A percentile compares a stretch with the other conserved stretches of the same genome.
phyloP scores from a whole-genome alignment of 2,113 vertebrate genomes.

The Solenodon paradoxus region DNA sequence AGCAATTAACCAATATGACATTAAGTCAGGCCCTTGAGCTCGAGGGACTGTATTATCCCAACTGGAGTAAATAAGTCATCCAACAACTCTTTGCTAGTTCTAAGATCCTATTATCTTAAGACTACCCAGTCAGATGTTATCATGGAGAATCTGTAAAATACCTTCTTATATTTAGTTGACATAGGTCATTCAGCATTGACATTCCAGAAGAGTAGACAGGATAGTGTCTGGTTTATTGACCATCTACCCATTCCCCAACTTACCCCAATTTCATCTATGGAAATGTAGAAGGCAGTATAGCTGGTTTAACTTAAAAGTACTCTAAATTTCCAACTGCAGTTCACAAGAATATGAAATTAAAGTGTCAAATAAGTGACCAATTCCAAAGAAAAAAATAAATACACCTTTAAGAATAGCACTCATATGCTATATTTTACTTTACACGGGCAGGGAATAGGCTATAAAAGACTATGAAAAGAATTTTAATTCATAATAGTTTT shows the following conservation, averaged over 20 bases:
- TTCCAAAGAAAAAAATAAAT: neutral
- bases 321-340: neutral
- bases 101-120: neutral
- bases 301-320: neutral
- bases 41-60: neutral
- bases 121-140: neutral
- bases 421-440: neutral
- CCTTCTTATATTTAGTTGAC: neutral
- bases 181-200: neutral
- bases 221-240: neutral
- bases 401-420: neutral
- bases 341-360: conserved; percentile 16
- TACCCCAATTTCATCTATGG: neutral
- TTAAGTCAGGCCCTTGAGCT: neutral
- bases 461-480: conserved; percentile 18
- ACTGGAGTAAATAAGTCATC: neutral
- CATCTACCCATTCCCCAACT: neutral
- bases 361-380: neutral
- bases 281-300: neutral
- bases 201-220: neutral
- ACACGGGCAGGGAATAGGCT: neutral
- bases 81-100: neutral
- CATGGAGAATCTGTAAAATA: neutral
- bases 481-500: conserved; percentile 36
- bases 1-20: too few relatives aligned